phyloP scores from a whole-genome alignment of 2,888 invertebrate species.

The Clostera curtula region DNA sequence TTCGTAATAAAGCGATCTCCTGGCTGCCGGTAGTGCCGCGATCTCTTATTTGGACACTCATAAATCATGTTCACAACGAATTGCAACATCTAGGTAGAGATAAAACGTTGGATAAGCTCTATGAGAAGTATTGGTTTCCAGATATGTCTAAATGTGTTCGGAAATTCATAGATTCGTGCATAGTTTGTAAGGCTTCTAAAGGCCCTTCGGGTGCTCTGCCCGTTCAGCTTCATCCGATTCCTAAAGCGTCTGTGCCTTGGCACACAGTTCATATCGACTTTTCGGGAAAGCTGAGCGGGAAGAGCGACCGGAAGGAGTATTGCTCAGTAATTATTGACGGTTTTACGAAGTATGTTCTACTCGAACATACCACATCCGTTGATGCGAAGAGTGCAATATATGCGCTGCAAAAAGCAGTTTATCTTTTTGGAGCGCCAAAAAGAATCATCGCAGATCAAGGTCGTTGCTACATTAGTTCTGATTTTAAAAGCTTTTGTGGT shows the following conservation, averaged over 20 bases:
- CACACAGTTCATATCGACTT: constrained; percentile 1
- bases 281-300: constrained; percentile 3
- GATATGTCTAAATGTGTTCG: constrained; percentile 17
- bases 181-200: constrained; percentile 19
- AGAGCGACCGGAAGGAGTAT: constrained; percentile 4
- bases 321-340: constrained; percentile 1
- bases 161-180: constrained; percentile 17
- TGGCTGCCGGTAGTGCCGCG: constrained; percentile 21
- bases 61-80: constrained; percentile 19
- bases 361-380: no score
- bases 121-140: constrained; percentile 23
- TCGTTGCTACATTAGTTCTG: constrained; percentile 1
- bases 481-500: constrained; percentile 1
- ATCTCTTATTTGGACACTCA: constrained; percentile 17
- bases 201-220: constrained; percentile 15
- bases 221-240: constrained; percentile 17
- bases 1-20: constrained; percentile 8
- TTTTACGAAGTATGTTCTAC: not conserved
- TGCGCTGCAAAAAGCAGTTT: constrained; percentile 1
- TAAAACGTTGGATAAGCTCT: constrained; percentile 22
- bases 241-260: constrained; percentile 2
- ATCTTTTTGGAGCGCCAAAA: constrained; percentile 4
- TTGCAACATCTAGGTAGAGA: constrained; percentile 19
- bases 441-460: constrained; percentile 5
- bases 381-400: constrained; percentile 1